A percentile compares a stretch with the other conserved stretches of the same genome.
These are phyloP conservation scores for Brachypodius melanocephalos DNA, from an alignment of 2,113 vertebrate species.

Conservation along the genomic window DNA sequence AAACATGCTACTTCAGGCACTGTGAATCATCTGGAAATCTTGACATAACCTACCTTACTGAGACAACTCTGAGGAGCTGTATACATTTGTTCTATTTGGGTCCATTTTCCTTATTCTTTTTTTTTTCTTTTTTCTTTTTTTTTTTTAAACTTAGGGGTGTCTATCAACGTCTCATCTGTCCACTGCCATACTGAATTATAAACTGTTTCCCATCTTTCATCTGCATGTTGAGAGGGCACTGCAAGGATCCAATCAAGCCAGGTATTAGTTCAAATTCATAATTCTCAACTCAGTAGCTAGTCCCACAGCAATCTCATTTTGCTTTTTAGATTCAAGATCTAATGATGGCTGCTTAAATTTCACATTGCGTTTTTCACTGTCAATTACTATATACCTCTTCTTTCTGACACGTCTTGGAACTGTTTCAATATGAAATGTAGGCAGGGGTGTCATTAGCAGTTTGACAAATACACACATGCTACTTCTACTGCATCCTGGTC, in stretches of 20 bases:
- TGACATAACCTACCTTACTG: neutral
- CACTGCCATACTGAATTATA: neutral
- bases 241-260: neutral
- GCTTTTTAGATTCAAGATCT: neutral
- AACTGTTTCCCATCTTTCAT: constrained; percentile 15
- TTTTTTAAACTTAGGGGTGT: neutral
- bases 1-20: neutral
- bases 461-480: constrained; percentile 7
- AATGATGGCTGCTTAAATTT: constrained; percentile 13
- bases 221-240: neutral
- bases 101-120: neutral
- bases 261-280: constrained; percentile 24
- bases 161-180: neutral
- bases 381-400: constrained; percentile 17
- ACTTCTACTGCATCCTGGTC: neutral
- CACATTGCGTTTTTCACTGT: constrained; percentile 36
- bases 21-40: neutral
- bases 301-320: neutral
- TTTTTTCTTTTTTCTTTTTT: neutral
- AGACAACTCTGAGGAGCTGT: neutral
- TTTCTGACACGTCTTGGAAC: constrained; percentile 1
- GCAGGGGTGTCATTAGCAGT: constrained; percentile 33
- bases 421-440: constrained; percentile 29
- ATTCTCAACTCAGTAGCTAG: constrained; percentile 31
- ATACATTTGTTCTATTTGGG: neutral